Evolutionary conservation across 2,113 vertebrate species (phyloP).

Genomic region (Leptodactylus fuscus): DNA sequence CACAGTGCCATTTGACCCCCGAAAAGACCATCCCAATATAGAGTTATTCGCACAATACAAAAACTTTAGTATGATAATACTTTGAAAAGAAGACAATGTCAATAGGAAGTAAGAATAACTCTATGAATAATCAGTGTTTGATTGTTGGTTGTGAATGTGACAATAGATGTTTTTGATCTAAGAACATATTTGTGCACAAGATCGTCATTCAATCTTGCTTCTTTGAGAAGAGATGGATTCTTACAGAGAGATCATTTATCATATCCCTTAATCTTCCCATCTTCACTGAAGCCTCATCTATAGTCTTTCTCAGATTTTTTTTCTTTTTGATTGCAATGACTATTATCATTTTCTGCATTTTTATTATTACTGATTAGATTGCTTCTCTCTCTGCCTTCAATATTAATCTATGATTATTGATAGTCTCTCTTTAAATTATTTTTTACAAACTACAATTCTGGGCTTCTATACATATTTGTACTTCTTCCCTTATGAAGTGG

Average conservation of each 20-base stretch:
- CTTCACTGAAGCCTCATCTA: background rate
- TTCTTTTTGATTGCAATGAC: background rate
- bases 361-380: background rate
- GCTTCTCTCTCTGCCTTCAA: background rate
- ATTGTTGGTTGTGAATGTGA: background rate
- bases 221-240: background rate
- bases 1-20: too few relatives aligned
- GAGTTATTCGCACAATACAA: too few relatives aligned
- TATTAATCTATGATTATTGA: background rate
- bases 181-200: background rate
- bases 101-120: background rate
- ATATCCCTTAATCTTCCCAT: background rate
- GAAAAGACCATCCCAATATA: too few relatives aligned
- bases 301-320: background rate
- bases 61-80: background rate
- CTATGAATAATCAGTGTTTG: too few relatives aligned
- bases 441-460: background rate
- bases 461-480: background rate
- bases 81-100: background rate
- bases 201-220: background rate
- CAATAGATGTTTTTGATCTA: background rate
- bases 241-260: background rate
- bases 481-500: background rate
- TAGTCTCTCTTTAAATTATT: background rate
- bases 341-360: background rate